Evolutionary conservation across 53 echinoderm and acorn worm species (phyloP).

Genomic region (Paracentrotus lividus): DNA sequence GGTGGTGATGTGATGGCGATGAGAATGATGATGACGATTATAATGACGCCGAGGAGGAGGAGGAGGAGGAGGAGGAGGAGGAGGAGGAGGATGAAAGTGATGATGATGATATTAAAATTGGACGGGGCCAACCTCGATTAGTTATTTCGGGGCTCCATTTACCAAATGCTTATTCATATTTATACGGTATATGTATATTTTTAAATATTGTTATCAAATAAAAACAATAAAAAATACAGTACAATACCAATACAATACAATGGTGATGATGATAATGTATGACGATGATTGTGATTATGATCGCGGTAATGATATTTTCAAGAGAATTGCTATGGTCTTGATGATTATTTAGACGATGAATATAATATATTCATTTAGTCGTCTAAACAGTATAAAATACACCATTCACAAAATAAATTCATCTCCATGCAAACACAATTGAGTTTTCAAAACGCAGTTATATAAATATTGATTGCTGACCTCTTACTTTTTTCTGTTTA

Average conservation of each 20-base stretch:
- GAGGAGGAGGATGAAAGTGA: not conserved
- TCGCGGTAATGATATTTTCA: not conserved
- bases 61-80: not conserved
- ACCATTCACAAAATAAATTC: not conserved
- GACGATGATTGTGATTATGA: too few species aligned
- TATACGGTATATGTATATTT: too few species aligned
- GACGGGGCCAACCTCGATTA: too few species aligned
- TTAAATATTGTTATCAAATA: too few species aligned
- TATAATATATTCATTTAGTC: not conserved
- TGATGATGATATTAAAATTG: not conserved
- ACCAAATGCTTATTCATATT: too few species aligned
- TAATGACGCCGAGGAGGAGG: not conserved
- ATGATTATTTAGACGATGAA: not conserved
- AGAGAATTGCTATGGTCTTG: not conserved
- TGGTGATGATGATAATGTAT: too few species aligned
- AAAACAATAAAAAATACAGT: too few species aligned
- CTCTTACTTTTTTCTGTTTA: not conserved
- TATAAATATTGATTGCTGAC: not conserved
- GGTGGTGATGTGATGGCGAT: not conserved
- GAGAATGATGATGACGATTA: not conserved
- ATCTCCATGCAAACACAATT: not conserved
- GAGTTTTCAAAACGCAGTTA: not conserved
- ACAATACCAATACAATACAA: too few species aligned
- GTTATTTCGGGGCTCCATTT: too few species aligned
- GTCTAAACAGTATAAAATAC: not conserved